Base-by-base conservation (phyloP, 1,140 invertebrate genomes). In the Pogonomyrmex californicus region DNA sequence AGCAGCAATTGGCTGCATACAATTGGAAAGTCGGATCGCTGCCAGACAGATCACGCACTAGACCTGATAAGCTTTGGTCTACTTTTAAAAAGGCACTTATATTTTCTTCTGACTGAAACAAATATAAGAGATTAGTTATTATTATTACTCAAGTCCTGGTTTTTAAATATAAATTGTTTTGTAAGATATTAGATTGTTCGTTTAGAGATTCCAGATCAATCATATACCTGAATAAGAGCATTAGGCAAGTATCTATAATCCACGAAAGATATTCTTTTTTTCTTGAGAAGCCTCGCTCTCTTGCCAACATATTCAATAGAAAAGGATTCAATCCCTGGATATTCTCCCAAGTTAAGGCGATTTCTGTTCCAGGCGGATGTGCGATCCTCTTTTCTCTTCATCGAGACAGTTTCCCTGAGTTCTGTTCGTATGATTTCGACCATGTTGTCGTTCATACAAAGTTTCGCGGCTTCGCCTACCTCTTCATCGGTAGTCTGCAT, bases 11-110 rank as follows among this genome's bases (percentile, higher is more conserved):
- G 0, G 92, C 93, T 62, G 95, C 94, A 36, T 86, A 76, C 23
- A 95, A 85, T 76, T 95, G 93, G 9, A 93, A 66, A 41, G 79
- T 87, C n/a, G 92, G 81, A 88, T 94, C 92, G 6, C 56, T 86
- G n/a, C 93, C 88, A n/a, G 93, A 94, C 1, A 95, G 79, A 87
- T 95, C 93, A 66, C 95, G 89, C 23, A 92, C 91, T 12, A 95
- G 76, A 0, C 92, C 82, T 81, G 91, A 82, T 56, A 95, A 82
- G 44, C 92, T 86, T 71, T 93, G 90, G 38, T 93, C 83, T 5
- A 94, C 90, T 85, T 92, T 91, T 1, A 95, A 73, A 86, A 95
- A 95, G 4, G 88, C 79, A 60, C 93, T 92, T 6, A 95, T 94
- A 49, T 95, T 93, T 54, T 93, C 88, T 83, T 94, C 91, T 60